These are phyloP conservation scores for Gerris lacustris DNA, from an alignment of 2,888 invertebrate genomes.

Conservation along the genomic window DNA sequence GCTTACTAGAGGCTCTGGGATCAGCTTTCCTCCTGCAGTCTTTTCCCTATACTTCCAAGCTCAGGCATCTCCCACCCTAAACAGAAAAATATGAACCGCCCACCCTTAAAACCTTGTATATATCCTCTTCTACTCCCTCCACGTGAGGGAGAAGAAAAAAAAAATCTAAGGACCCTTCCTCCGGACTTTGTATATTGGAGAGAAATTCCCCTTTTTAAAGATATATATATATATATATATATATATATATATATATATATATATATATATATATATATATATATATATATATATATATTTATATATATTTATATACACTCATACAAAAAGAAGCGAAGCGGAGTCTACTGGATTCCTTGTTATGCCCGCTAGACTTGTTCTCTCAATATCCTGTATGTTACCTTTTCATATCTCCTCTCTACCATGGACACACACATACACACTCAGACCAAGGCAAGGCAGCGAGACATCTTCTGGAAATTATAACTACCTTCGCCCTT, in stretches of 20 bases:
- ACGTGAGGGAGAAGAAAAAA: not conserved
- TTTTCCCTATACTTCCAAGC: too few relatives aligned
- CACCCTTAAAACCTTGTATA: slow-evolving; percentile 5
- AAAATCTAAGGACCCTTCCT: slow-evolving; percentile 1
- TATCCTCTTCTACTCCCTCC: not conserved
- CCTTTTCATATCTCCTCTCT: not conserved
- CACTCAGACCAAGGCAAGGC: too few relatives aligned
- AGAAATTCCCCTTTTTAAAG: not conserved
- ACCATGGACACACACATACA: not conserved
- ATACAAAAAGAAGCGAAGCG: not conserved
- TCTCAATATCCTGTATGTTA: not conserved
- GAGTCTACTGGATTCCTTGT: not conserved
- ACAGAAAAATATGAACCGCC: not conserved
- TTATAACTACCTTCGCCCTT: not conserved
- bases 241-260: too few relatives aligned
- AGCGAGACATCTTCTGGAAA: not conserved
- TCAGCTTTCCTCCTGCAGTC: not conserved
- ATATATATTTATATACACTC: too few relatives aligned
- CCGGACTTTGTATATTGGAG: slow-evolving; percentile 2
- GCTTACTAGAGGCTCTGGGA: not conserved
- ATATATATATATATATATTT: too few relatives aligned
- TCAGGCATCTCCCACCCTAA: too few relatives aligned
- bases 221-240: too few relatives aligned
- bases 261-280: too few relatives aligned
- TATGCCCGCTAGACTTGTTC: not conserved